Base-by-base conservation (phyloP, 2,888 invertebrate genomes). In the Flexamia atlantica region DNA sequence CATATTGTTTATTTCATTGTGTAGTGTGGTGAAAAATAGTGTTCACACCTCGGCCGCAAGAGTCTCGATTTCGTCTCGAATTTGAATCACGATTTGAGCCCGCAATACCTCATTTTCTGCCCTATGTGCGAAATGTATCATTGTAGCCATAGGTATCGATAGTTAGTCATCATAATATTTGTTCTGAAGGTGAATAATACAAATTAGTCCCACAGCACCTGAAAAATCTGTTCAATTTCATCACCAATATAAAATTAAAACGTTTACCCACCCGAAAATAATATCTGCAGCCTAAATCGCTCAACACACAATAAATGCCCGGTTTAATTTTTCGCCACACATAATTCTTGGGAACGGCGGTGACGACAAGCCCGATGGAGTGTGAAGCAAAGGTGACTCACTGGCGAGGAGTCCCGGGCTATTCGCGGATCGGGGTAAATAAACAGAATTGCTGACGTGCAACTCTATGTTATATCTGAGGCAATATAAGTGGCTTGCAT, bases 381-480 rank as follows among this genome's bases (percentile, higher is more conserved):
- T 20, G 53, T n/a, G 20, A 10, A 64, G 64, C 3, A 23, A 3
- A 20, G 20, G 30, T 30, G 28, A 30, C 25, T 28, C 30, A 64
- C 12, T 3, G 4, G 17, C 7, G 12, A 4, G 17, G 12, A 3
- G 57, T 20, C 20, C 4, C 23, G 20, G 57, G 64, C 64, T 64
- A 64, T 64, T 64, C 64, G 28, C 30, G 64, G 64, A 64, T 9
- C 14, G 25, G 23, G 28, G 14, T 17, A 17, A 30, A 64, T 64
- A 64, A 64, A 30, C 30, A 17, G 53, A 53, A 53, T 23, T 10
- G 28, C 64, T 64, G 64, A 64, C 64, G 14, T 28, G 14, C 14
- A 28, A 64, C 64, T 64, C 14, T 30, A 64, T 64, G 30, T 17
- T 28, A 28, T 64, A 28, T 64, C 64, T 64, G 64, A 30, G 14